Evolutionary conservation across 1,140 invertebrate species (phyloP).

Genomic region (Odontomachus brunneus): DNA sequence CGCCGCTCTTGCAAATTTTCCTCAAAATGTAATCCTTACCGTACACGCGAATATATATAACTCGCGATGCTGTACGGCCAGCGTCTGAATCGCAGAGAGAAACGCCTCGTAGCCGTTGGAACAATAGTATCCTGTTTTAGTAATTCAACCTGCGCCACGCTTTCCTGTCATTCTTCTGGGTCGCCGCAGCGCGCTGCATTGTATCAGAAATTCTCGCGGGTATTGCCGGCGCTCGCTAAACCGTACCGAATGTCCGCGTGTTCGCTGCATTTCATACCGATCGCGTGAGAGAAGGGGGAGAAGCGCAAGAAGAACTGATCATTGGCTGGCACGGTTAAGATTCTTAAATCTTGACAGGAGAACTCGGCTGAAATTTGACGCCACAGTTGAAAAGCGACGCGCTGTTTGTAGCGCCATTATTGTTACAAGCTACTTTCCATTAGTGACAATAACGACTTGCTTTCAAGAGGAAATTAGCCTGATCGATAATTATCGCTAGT

Average conservation of each 20-base stretch:
- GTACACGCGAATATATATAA: constrained; percentile 49
- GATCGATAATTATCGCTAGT: not conserved
- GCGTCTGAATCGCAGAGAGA: constrained; percentile 61
- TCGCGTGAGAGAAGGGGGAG: not conserved
- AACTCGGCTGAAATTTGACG: too few relatives aligned
- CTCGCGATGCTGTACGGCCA: constrained; percentile 52
- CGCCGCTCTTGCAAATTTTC: constrained; percentile 57
- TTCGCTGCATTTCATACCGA: not conserved
- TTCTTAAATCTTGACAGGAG: too few relatives aligned
- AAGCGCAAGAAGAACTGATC: not conserved
- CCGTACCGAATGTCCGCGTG: too few relatives aligned
- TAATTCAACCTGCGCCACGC: constrained; percentile 60
- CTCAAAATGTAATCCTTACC: constrained; percentile 61
- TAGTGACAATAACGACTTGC: too few relatives aligned
- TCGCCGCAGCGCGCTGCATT: constrained; percentile 18
- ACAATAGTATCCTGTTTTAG: constrained; percentile 59
- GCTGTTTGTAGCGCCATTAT: too few relatives aligned
- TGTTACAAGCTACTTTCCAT: too few relatives aligned
- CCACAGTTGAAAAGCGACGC: too few relatives aligned
- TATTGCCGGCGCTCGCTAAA: constrained; percentile 16
- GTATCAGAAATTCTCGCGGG: constrained; percentile 22
- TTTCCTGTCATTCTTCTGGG: constrained; percentile 56
- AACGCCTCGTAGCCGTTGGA: constrained; percentile 17
- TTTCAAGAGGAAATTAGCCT: too few relatives aligned
- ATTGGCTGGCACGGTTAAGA: not conserved